A percentile compares a stretch with the other conserved stretches of the same genome.
Evolutionary conservation across 2,888 invertebrate genomes (phyloP).

Genomic region (Drosophila nigricruria): DNA sequence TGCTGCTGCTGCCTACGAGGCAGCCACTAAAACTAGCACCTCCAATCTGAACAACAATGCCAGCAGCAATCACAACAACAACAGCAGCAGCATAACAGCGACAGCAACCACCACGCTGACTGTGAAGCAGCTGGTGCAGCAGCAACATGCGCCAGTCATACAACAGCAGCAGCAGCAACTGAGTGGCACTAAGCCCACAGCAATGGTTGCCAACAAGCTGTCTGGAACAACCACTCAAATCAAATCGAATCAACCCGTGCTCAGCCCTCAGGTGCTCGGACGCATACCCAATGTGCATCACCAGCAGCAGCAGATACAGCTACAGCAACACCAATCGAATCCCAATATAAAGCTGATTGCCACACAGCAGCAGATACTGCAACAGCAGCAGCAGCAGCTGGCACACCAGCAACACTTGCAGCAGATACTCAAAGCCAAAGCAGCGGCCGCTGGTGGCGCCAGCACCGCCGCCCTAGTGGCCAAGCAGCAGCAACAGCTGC

Average conservation of each 20-base stretch:
- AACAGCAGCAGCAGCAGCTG: constrained; percentile 81
- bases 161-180: constrained; percentile 84
- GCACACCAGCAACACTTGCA: constrained; percentile 83
- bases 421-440: constrained; percentile 83
- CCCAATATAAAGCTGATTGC: constrained; percentile 83
- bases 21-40: constrained; percentile 43
- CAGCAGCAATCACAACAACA: constrained; percentile 48
- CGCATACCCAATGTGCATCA: constrained; percentile 75
- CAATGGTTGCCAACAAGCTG: constrained; percentile 23
- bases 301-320: constrained; percentile 49
- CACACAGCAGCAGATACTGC: constrained; percentile 80
- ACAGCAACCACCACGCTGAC: constrained; percentile 79
- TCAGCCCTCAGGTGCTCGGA: constrained; percentile 72
- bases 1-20: constrained; percentile 75
- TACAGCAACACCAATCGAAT: constrained; percentile 75
- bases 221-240: constrained; percentile 32
- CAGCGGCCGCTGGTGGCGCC: constrained; percentile 79
- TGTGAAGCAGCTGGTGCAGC: constrained; percentile 82
- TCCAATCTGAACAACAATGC: constrained; percentile 55
- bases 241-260: constrained; percentile 50
- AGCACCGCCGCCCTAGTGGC: constrained; percentile 82
- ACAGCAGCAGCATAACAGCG: constrained; percentile 32
- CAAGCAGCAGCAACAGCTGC: constrained; percentile 80
- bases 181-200: constrained; percentile 43
- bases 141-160: constrained; percentile 81